Evolutionary conservation across 1,140 invertebrate genomes (phyloP).

Genomic region (Psilanteris sp.): DNA sequence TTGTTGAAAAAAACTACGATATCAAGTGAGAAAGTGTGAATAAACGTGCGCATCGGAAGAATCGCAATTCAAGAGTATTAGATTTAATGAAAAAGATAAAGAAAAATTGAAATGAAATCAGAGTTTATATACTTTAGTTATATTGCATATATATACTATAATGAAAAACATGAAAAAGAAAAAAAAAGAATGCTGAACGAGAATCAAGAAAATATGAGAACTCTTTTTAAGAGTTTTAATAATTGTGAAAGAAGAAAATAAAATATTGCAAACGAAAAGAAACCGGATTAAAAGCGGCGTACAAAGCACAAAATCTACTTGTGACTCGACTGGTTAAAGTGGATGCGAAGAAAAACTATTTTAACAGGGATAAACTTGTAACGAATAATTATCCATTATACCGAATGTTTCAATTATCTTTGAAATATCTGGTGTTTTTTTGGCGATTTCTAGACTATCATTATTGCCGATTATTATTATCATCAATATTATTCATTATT

Average conservation of each 20-base stretch:
- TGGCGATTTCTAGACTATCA: slow-evolving; percentile 68
- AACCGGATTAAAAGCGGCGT: slow-evolving; percentile 63
- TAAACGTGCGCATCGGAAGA: slow-evolving; percentile 57
- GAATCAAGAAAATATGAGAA: background rate
- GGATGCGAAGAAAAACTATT: slow-evolving; percentile 54
- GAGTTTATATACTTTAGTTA: slow-evolving; percentile 78
- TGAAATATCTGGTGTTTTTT: slow-evolving; percentile 55
- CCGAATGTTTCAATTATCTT: slow-evolving; percentile 61
- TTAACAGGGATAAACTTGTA: slow-evolving; percentile 54
- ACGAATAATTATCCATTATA: slow-evolving; percentile 64
- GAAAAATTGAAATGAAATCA: slow-evolving; percentile 74
- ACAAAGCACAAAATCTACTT: slow-evolving; percentile 75
- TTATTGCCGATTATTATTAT: slow-evolving; percentile 55
- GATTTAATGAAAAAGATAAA: slow-evolving; percentile 67
- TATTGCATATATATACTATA: slow-evolving; percentile 73
- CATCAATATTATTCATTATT: slow-evolving; percentile 50
- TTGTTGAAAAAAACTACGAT: slow-evolving; percentile 75
- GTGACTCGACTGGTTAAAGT: slow-evolving; percentile 66
- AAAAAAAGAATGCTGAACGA: slow-evolving; percentile 17
- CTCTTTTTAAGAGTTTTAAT: slow-evolving; percentile 5
- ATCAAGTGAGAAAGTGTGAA: slow-evolving; percentile 65
- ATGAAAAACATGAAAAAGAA: slow-evolving; percentile 41
- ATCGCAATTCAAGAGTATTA: slow-evolving; percentile 74
- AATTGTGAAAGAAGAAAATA: no score
- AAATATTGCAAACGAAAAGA: slow-evolving; percentile 7